These are phyloP conservation scores for Heliconius cydno DNA, from an alignment of 2,888 invertebrate species.

Conservation along the genomic window DNA sequence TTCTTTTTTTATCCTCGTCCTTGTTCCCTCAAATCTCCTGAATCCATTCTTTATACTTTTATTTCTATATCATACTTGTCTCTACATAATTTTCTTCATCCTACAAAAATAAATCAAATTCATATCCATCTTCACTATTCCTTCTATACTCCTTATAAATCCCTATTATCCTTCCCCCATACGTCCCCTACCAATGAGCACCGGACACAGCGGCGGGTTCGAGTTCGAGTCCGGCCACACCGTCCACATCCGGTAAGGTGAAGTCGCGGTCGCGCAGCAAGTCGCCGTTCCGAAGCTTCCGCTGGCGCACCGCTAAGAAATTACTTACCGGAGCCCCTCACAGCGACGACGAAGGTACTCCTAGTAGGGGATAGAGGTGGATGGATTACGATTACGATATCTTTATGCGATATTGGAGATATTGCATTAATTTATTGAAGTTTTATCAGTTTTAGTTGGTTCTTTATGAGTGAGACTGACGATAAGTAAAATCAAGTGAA, in stretches of 20 bases:
- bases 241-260: conserved; percentile 85
- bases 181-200: conserved; percentile 15
- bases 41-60: conserved; percentile 37
- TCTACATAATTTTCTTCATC: background rate
- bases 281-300: conserved; percentile 96
- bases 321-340: conserved; percentile 87
- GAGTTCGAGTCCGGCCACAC: conserved; percentile 75
- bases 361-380: conserved; percentile 66
- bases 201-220: conserved; percentile 67
- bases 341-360: conserved; percentile 92
- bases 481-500: background rate
- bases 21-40: conserved; percentile 44
- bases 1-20: conserved; percentile 62
- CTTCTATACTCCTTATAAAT: background rate
- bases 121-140: background rate
- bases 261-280: conserved; percentile 95
- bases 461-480: background rate
- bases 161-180: background rate
- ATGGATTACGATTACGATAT: conserved; percentile 46
- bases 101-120: background rate
- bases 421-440: background rate
- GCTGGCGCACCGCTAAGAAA: conserved; percentile 92
- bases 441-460: background rate
- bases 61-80: background rate
- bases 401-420: background rate